phyloP scores from a whole-genome alignment of 1,140 invertebrate genomes.

The Drosophila azteca region DNA sequence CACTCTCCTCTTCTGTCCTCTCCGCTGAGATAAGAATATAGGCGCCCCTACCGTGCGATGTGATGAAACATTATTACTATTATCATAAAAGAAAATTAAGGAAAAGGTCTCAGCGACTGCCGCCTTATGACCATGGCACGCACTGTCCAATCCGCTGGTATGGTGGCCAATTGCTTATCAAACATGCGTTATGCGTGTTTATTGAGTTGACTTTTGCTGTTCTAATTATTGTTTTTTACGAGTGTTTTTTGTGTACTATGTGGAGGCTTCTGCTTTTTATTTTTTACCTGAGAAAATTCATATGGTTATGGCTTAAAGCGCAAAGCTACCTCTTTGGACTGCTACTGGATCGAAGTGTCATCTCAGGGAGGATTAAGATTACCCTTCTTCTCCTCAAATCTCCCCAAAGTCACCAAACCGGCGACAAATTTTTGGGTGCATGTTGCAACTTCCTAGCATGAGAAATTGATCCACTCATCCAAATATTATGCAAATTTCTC shows the following conservation, averaged over 20 bases:
- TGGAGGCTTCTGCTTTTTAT: neutral
- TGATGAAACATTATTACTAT: conserved; percentile 14
- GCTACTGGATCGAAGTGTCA: no score
- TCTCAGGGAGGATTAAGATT: no score
- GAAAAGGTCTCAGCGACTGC: neutral
- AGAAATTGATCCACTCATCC: no score
- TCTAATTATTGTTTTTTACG: conserved; percentile 17
- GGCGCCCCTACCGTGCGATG: neutral
- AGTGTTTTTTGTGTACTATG: conserved; percentile 36
- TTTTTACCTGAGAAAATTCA: no score
- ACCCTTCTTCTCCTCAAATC: no score
- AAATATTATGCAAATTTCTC: neutral
- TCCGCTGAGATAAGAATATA: conserved; percentile 38
- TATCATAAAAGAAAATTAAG: conserved; percentile 1
- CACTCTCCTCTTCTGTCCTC: neutral
- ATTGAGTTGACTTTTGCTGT: conserved; percentile 25
- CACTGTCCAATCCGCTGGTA: neutral
- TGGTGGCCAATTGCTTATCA: conserved; percentile 38
- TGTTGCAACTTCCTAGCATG: no score
- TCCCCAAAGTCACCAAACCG: no score
- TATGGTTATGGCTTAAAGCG: conserved; percentile 11
- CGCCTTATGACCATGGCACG: neutral
- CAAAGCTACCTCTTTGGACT: no score
- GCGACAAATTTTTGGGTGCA: no score
- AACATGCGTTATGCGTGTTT: conserved; percentile 36